A percentile compares a stretch with the other conserved stretches of the same genome.
phyloP scores from a whole-genome alignment of 1,140 invertebrate species.

The Lordiphosa clarofinis region DNA sequence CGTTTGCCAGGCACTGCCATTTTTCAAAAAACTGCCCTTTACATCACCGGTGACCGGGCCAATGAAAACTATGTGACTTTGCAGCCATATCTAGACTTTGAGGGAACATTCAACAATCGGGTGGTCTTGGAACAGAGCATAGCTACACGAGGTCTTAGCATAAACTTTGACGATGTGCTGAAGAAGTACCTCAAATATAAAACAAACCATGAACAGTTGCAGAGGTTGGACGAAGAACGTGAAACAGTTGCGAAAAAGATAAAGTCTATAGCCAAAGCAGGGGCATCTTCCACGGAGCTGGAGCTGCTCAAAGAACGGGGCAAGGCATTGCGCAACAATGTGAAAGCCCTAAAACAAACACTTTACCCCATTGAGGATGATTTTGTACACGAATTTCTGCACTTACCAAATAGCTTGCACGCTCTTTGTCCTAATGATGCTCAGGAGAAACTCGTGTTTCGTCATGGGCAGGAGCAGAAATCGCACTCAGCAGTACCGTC shows the following conservation, averaged over 20 bases:
- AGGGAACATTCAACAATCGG: constrained; percentile 80
- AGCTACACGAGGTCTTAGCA: constrained; percentile 75
- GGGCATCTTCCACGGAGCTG: constrained; percentile 3
- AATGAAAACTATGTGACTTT: constrained; percentile 81
- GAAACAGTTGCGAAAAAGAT: constrained; percentile 56
- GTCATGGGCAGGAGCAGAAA: constrained; percentile 29
- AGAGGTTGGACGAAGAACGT: constrained; percentile 77
- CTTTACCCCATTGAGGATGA: constrained; percentile 83
- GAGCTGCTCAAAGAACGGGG: constrained; percentile 80
- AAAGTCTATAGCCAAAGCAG: constrained; percentile 47
- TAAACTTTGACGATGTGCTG: constrained; percentile 80
- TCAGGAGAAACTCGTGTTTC: constrained; percentile 79
- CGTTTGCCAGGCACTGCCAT: no score
- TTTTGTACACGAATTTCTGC: constrained; percentile 81
- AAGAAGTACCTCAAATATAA: constrained; percentile 81
- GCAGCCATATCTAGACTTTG: constrained; percentile 82
- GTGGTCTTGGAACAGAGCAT: constrained; percentile 81
- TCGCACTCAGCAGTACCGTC: background rate
- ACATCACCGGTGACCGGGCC: constrained; percentile 82
- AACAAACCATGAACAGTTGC: constrained; percentile 74
- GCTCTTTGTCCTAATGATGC: constrained; percentile 80
- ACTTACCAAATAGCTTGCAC: constrained; percentile 84
- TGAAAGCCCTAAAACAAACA: constrained; percentile 80
- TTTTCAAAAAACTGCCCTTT: no score
- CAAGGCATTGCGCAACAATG: constrained; percentile 81